Evolutionary conservation across 2,888 invertebrate species (phyloP), one percentile per base, ranked within the genome.

Genomic region (Copidosoma aretas): DNA sequence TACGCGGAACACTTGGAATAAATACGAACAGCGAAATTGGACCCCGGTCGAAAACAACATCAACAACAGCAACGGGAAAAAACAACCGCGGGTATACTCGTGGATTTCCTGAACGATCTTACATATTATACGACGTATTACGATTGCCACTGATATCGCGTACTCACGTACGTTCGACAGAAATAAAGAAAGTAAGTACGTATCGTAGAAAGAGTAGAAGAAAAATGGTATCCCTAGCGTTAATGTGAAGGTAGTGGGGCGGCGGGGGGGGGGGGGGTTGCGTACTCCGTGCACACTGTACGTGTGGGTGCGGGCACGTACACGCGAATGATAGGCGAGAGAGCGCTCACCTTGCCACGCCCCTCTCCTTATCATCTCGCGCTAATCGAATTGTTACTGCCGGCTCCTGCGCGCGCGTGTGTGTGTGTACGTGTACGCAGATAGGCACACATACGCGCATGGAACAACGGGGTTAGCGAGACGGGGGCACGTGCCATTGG

Each of bases 311-410:
- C n/a, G n/a, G n/a, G n/a, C 1, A 17, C 43, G 43, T 46, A 46
- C 17, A 46, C 60, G 63, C 63, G 32, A 49, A 39, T 49, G 43
- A 46, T 17, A 46, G 43, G 15, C 15, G 43, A 14, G 43, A 14
- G 58, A 59, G 60, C 49, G 68, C 67, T 72, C 59, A 67, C 71
- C 69, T 69, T 62, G 72, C 69, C 70, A 69, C 67, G 67, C 71
- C 69, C 49, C 58, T 67, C 52, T 57, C 41, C 62, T 72, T 72
- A 72, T 72, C 72, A 66, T 53, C 43, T 57, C 59, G 57, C 58
- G 60, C 70, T 72, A 70, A 72, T 72, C 72, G 66, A 70, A 72
- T 70, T 72, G 68, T 68, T 72, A 60, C 58, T 17, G 54, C 12
- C 14, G 22, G 43, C 21, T 56, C 10, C 59, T 22, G 19, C 19